Conservation (phyloP, 2,797 vertebrate species). For the Champsocephalus gunnari region DNA sequence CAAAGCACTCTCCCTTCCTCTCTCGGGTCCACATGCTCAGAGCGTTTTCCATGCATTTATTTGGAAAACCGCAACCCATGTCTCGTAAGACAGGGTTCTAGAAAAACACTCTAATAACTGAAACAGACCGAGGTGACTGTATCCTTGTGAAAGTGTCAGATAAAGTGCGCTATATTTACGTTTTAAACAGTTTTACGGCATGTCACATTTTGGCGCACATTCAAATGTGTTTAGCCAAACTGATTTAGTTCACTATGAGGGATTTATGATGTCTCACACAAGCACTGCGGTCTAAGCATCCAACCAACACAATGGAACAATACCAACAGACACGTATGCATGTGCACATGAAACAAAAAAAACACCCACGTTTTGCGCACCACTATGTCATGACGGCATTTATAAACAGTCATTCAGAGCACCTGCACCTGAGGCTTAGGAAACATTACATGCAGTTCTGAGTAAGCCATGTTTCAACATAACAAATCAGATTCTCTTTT, state of each 20-base stretch:
- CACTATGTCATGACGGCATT: constrained; percentile 26
- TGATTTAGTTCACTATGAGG: constrained; percentile 40
- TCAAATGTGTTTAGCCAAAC: constrained; percentile 33
- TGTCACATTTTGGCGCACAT: constrained; percentile 35
- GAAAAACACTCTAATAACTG: constrained; percentile 46
- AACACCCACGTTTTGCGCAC: constrained; percentile 18
- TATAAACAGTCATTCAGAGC: constrained; percentile 19
- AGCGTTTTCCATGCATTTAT: constrained; percentile 41
- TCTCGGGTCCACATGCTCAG: constrained; percentile 13
- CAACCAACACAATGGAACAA: constrained; percentile 9
- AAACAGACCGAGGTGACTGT: constrained; percentile 25
- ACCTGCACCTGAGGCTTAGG: constrained; percentile 22
- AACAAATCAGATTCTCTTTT: constrained; percentile 17
- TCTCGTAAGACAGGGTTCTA: constrained; percentile 36
- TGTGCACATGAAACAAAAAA: constrained; percentile 14
- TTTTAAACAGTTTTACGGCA: constrained; percentile 37
- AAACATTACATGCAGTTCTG: constrained; percentile 33
- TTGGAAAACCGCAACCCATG: constrained; percentile 49
- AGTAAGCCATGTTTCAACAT: constrained; percentile 7
- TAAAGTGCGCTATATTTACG: constrained; percentile 41
- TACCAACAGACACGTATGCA: constrained; percentile 9
- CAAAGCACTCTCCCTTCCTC: neutral
- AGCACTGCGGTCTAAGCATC: constrained; percentile 17
- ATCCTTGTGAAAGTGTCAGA: constrained; percentile 37
- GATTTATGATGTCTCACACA: constrained; percentile 29